phyloP scores from a whole-genome alignment of 1,140 invertebrate species.

The Aphis gossypii region DNA sequence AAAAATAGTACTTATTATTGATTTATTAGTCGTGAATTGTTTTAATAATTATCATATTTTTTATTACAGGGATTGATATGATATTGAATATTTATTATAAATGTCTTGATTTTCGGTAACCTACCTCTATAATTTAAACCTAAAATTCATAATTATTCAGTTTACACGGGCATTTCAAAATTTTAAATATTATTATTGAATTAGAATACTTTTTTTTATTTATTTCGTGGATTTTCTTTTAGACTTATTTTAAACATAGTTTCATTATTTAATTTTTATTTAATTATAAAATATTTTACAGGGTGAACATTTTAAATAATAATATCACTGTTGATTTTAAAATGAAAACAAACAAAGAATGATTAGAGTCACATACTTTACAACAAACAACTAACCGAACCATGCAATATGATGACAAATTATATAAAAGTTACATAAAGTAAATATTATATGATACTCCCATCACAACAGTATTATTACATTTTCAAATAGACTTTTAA shows the following conservation, averaged over 20 bases:
- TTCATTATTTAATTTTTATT: not conserved
- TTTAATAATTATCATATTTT: too few relatives aligned
- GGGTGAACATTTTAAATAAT: not conserved
- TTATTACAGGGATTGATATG: too few relatives aligned
- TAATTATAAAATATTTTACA: not conserved
- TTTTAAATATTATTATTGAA: not conserved
- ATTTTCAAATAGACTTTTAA: conserved; percentile 14
- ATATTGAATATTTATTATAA: too few relatives aligned
- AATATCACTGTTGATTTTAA: not conserved
- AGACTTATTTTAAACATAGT: not conserved
- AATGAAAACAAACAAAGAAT: not conserved
- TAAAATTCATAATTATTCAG: too few relatives aligned
- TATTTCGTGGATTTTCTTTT: not conserved
- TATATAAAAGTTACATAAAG: not conserved
- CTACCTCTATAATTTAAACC: too few relatives aligned
- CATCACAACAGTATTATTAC: not conserved
- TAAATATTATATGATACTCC: not conserved
- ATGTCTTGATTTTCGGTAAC: too few relatives aligned
- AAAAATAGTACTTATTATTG: too few relatives aligned
- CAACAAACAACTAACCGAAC: not conserved
- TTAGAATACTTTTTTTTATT: too few relatives aligned
- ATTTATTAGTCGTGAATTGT: too few relatives aligned
- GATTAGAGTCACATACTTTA: not conserved
- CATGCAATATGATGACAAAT: not conserved
- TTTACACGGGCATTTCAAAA: too few relatives aligned